Percentiles rank a stretch among this genome's conserved stretches.
Conservation (phyloP, 2,113 vertebrate genomes). For the Mesoclemmys tuberculata region DNA sequence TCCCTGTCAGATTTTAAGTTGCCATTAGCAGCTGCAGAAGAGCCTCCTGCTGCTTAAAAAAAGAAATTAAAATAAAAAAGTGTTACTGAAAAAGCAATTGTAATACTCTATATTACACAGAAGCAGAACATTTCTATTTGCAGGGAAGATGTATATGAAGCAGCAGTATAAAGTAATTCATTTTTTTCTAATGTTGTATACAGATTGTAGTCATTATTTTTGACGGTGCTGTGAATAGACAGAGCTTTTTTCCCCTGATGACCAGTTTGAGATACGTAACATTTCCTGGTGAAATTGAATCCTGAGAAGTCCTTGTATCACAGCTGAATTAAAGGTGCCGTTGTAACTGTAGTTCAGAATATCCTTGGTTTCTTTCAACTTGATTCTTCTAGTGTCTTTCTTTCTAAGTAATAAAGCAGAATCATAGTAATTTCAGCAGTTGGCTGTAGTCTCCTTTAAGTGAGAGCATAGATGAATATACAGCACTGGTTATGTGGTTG, state of each 20-base stretch:
- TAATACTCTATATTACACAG: background rate
- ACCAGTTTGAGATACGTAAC: background rate
- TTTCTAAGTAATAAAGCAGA: background rate
- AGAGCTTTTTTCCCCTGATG: background rate
- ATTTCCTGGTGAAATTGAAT: background rate
- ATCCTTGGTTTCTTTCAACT: background rate
- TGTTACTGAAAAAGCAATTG: background rate
- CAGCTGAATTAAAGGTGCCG: background rate
- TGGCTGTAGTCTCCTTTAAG: background rate
- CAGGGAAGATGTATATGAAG: background rate
- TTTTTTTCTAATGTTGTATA: background rate
- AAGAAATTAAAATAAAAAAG: background rate
- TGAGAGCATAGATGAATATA: background rate
- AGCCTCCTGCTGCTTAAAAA: background rate
- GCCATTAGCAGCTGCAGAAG: background rate
- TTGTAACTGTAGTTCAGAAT: background rate
- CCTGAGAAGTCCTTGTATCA: background rate
- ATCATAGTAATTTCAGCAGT: background rate
- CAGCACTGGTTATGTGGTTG: accelerated
- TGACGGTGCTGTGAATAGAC: background rate
- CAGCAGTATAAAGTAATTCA: background rate
- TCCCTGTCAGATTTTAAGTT: background rate
- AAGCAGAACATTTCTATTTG: background rate
- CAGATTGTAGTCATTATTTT: background rate
- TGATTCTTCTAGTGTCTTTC: background rate